These are phyloP conservation scores for Hirtodrosophila cameraria DNA, from an alignment of 2,888 invertebrate genomes.

Conservation along the genomic window DNA sequence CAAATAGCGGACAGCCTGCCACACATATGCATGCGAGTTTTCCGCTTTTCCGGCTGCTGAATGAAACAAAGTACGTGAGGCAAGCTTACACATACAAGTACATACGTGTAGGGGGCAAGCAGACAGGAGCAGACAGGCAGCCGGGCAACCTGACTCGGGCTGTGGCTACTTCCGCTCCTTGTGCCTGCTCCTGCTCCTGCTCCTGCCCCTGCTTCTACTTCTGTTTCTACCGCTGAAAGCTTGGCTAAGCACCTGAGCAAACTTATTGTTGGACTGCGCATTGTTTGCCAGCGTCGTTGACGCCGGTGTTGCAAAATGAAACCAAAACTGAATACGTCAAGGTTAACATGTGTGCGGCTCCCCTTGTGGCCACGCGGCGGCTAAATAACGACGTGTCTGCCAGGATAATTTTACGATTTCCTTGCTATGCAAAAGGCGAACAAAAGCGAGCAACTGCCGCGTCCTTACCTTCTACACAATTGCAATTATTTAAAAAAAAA, in stretches of 20 bases:
- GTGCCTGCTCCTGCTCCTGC: slow-evolving; percentile 31
- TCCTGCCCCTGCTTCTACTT: slow-evolving; percentile 26
- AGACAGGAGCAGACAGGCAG: slow-evolving; percentile 8
- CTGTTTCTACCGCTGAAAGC: slow-evolving; percentile 67
- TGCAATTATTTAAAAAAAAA: no score
- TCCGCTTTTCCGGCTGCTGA: slow-evolving; percentile 70
- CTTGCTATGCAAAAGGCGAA: slow-evolving; percentile 71
- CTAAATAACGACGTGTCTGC: slow-evolving; percentile 83
- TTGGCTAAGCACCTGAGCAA: slow-evolving; percentile 82
- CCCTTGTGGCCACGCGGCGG: slow-evolving; percentile 32
- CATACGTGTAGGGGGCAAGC: background rate
- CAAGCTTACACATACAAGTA: slow-evolving; percentile 12
- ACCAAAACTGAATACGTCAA: slow-evolving; percentile 75
- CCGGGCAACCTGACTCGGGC: slow-evolving; percentile 12
- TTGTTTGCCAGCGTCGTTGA: slow-evolving; percentile 60
- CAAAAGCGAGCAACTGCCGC: slow-evolving; percentile 29
- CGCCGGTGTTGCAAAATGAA: slow-evolving; percentile 48
- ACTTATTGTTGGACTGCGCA: slow-evolving; percentile 82
- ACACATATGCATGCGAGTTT: slow-evolving; percentile 71
- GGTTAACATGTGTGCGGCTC: slow-evolving; percentile 70
- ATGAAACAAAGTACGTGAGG: slow-evolving; percentile 44
- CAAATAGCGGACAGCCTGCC: slow-evolving; percentile 66
- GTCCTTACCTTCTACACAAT: no score
- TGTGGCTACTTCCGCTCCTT: slow-evolving; percentile 36
- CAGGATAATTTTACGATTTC: slow-evolving; percentile 84